These are phyloP conservation scores for Antigone vipio DNA, from an alignment of 2,113 vertebrate species.

Conservation along the genomic window DNA sequence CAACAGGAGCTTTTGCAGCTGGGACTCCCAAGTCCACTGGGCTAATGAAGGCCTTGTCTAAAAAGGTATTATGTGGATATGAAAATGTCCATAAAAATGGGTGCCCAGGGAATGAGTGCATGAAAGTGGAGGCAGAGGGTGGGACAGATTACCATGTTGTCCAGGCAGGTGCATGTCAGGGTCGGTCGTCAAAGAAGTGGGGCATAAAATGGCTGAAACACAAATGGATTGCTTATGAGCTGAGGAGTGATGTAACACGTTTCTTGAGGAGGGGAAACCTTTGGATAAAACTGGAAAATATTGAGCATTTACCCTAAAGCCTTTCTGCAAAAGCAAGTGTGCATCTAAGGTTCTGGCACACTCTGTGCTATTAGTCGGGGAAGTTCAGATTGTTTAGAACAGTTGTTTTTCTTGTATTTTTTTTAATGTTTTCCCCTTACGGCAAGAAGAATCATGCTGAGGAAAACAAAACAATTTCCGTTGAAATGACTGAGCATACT, in stretches of 20 bases:
- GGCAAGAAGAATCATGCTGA: not conserved
- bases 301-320: not conserved
- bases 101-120: accelerated
- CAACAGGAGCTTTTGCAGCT: not conserved
- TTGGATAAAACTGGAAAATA: not conserved
- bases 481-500: not conserved
- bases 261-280: not conserved
- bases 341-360: not conserved
- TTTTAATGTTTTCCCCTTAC: not conserved
- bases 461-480: not conserved
- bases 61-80: not conserved
- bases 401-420: not conserved
- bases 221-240: not conserved
- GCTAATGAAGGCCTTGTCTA: not conserved
- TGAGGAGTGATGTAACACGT: not conserved
- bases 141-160: not conserved
- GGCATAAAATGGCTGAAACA: not conserved
- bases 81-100: not conserved
- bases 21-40: not conserved
- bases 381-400: not conserved
- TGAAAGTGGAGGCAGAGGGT: not conserved
- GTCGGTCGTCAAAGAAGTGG: not conserved
- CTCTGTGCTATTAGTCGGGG: not conserved
- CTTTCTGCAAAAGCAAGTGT: not conserved
- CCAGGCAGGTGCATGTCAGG: not conserved